Evolutionary conservation across 2,797 vertebrate species (phyloP).

Genomic region (Calcarius lapponicus): DNA sequence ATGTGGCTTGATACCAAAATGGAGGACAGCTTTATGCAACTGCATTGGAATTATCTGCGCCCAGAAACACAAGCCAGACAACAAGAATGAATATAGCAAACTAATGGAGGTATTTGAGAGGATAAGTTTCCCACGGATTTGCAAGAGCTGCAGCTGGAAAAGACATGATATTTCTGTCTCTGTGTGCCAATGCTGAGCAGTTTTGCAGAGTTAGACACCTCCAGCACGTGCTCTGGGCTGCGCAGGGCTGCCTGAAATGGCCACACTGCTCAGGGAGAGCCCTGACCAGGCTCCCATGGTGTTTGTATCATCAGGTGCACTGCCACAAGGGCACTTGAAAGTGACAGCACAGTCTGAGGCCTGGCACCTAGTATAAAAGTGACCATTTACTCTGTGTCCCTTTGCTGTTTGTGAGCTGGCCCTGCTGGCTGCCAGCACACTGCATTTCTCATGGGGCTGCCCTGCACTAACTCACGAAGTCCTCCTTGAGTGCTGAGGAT

Average conservation of each 20-base stretch:
- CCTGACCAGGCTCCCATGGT: rapidly evolving
- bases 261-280: neutral
- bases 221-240: neutral
- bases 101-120: neutral
- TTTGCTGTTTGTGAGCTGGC: neutral
- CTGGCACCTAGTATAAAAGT: neutral
- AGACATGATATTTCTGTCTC: conserved; percentile 4
- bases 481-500: neutral
- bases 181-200: neutral
- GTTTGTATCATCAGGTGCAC: neutral
- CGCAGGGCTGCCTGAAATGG: neutral
- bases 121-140: conserved; percentile 28
- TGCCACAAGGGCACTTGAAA: neutral
- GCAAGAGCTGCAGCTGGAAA: conserved; percentile 17
- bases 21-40: neutral
- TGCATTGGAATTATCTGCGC: neutral
- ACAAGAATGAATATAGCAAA: neutral
- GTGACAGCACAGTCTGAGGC: neutral
- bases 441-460: neutral
- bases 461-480: neutral
- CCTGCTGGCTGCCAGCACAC: neutral
- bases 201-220: neutral
- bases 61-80: neutral
- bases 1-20: conserved; percentile 25
- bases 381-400: neutral